Base-by-base conservation (phyloP, 2,113 vertebrate genomes). In the Protomyctophum bolini region DNA sequence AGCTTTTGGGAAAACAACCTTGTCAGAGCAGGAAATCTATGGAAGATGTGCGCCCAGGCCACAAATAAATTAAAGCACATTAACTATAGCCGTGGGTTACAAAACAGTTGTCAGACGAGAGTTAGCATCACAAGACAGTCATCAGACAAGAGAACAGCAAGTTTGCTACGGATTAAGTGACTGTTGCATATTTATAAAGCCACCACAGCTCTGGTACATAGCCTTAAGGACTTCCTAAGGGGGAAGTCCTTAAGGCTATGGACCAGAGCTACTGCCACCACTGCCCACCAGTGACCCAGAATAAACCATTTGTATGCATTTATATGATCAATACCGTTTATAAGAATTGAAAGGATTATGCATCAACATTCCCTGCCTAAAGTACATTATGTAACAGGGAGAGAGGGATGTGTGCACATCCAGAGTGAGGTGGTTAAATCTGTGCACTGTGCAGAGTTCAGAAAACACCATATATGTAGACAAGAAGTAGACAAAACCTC, bases 351-450 rank as follows among this genome's bases (percentile, higher is more conserved):
- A 58, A 15, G 72, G 62, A 79, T 81, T 68, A 68, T 68, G 65
- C 49, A 76, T 70, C 55, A 72, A 70, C 59, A 6, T 46, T 60
- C 59, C 49, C 77, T 60, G 58, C 49, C 77, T 65, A 48, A 59
- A 72, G 70, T 70, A 74, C 55, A 72, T 84, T 80, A 76, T 66
- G 61, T 70, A 82, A 41, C 33, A 80, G 70, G 77, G 83, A 70
- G 41, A 1, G 62, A 66, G 76, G 81, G 63, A 58, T 41, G 80
- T 41, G 80, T 79, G 71, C 75, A 61, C 69, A 68, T 76, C 64
- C 72, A 82, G 63, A 72, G 47, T 2, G 68, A 60, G 6, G 56
- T 46, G 70, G 66, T 58, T 72, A 68, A 50, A 59, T 8, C 29
- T 55, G 46, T 10, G 78, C 29, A 21, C 9, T 48, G 11, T 55